A percentile compares a stretch with the other conserved stretches of the same genome.
phyloP scores from a whole-genome alignment of 2,113 vertebrate genomes.

The Apistogramma diplotaenia region DNA sequence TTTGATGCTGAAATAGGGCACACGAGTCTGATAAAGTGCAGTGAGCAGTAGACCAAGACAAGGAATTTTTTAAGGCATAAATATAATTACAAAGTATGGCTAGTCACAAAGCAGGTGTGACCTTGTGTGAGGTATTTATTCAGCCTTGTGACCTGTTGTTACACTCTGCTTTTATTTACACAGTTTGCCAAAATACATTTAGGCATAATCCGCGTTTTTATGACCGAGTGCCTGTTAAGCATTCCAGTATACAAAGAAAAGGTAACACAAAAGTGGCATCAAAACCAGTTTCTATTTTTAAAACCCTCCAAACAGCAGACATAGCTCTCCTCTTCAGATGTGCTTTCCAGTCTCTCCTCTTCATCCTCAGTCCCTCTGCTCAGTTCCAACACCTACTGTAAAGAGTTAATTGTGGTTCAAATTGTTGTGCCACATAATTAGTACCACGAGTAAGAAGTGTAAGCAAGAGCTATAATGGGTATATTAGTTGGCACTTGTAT shows the following conservation, averaged over 20 bases:
- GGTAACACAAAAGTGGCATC: neutral
- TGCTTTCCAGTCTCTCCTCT: neutral
- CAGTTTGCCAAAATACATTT: neutral
- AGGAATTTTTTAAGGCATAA: neutral
- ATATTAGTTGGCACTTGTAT: neutral
- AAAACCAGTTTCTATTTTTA: neutral
- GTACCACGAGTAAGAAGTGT: neutral
- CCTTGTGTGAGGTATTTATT: neutral
- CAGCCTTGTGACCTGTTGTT: neutral
- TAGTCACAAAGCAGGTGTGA: neutral
- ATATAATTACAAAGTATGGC: neutral
- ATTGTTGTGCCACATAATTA: neutral
- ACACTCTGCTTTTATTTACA: neutral
- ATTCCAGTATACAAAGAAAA: neutral
- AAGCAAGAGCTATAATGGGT: neutral
- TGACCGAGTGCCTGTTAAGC: neutral
- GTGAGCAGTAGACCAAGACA: neutral
- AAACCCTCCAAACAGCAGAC: neutral
- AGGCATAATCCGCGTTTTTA: neutral
- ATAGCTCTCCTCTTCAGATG: neutral
- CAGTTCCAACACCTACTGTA: neutral
- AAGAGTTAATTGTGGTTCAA: neutral
- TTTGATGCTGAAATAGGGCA: conserved; percentile 26
- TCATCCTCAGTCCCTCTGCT: neutral
- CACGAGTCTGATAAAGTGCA: neutral